Percentiles rank a stretch among this genome's conserved stretches.
These are phyloP conservation scores for Abrostola triplasia DNA, from an alignment of 2,888 invertebrate species.

Conservation along the genomic window DNA sequence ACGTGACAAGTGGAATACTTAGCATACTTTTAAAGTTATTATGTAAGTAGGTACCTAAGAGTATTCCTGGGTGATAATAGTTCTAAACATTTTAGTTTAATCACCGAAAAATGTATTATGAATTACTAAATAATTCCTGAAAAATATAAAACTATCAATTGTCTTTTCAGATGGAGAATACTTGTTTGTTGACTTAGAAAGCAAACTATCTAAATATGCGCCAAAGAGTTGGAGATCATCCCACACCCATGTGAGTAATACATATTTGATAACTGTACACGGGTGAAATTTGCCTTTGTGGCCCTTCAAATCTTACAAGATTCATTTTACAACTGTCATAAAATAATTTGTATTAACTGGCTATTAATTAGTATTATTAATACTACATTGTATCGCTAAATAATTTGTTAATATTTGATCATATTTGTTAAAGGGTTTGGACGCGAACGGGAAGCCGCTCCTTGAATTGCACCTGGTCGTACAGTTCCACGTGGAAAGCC, in stretches of 20 bases:
- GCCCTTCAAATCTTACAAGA: background rate
- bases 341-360: constrained; percentile 12
- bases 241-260: constrained; percentile 93
- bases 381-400: too few species aligned
- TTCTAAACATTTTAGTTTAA: too few species aligned
- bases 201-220: constrained; percentile 98
- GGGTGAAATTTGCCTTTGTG: background rate
- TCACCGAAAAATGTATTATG: too few species aligned
- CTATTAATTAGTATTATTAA: too few species aligned
- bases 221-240: constrained; percentile 98
- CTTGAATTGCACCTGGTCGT: constrained; percentile 96
- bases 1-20: too few species aligned
- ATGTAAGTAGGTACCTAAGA: too few species aligned
- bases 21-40: too few species aligned
- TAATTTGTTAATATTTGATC: constrained; percentile 18
- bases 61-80: too few species aligned
- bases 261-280: background rate
- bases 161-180: constrained; percentile 96
- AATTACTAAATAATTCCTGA: too few species aligned
- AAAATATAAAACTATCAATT: constrained; percentile 21
- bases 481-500: constrained; percentile 98
- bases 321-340: background rate
- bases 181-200: constrained; percentile 97
- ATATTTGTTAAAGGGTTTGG: constrained; percentile 91
- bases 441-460: constrained; percentile 96